A percentile compares a stretch with the other conserved stretches of the same genome.
Evolutionary conservation across 2,888 invertebrate genomes (phyloP).

Genomic region (Orthonychiurus folsomi): DNA sequence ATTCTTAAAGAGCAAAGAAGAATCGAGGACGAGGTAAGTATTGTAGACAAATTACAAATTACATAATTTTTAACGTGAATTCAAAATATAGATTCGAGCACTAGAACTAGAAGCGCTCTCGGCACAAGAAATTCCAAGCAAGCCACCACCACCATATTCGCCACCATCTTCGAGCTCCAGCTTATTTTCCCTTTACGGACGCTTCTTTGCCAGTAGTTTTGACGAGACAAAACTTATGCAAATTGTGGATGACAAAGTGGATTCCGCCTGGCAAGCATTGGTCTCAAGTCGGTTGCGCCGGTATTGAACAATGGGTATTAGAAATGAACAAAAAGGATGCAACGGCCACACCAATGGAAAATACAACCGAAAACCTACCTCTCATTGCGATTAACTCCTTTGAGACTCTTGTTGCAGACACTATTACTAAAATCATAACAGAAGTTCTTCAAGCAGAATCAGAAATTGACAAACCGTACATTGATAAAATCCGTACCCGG

Average conservation of each 20-base stretch:
- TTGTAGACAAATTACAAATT: neutral
- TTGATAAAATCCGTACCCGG: conserved; percentile 34
- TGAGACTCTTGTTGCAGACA: conserved; percentile 23
- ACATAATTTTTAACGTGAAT: too few relatives aligned
- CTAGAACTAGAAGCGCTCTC: neutral
- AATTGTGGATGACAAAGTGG: neutral
- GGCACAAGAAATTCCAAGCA: neutral
- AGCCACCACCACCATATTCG: neutral
- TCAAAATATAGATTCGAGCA: neutral
- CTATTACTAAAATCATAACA: conserved; percentile 23
- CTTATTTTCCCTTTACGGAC: neutral
- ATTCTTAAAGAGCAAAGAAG: neutral
- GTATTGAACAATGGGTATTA: too few relatives aligned
- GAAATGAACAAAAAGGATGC: too few relatives aligned
- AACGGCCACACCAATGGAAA: neutral
- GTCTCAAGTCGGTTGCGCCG: too few relatives aligned
- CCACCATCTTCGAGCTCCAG: neutral
- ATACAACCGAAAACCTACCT: neutral
- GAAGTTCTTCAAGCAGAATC: conserved; percentile 6
- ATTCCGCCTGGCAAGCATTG: neutral
- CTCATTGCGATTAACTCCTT: neutral
- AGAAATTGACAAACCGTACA: conserved; percentile 13
- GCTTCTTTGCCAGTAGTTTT: neutral
- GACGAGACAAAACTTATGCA: neutral
- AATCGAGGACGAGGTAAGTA: neutral